Evolutionary conservation across 2,113 vertebrate genomes (phyloP).

Genomic region (Aix galericulata): DNA sequence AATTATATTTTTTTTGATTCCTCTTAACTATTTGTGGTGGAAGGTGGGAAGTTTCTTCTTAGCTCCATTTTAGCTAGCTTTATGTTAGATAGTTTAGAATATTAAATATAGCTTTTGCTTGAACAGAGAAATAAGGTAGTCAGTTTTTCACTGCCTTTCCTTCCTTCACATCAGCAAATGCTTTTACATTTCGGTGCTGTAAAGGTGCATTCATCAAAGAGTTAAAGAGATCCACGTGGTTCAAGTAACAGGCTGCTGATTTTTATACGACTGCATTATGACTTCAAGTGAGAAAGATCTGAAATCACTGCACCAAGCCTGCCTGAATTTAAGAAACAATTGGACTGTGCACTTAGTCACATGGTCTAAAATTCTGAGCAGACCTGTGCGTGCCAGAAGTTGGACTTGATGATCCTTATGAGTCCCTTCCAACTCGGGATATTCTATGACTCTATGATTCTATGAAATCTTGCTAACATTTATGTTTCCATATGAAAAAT

Average conservation of each 20-base stretch:
- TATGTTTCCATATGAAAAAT: background rate
- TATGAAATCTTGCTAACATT: background rate
- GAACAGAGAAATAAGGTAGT: background rate
- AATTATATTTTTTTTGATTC: background rate
- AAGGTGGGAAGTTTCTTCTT: background rate
- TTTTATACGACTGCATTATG: background rate
- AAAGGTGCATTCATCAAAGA: background rate
- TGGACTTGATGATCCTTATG: too few relatives aligned
- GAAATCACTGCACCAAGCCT: background rate
- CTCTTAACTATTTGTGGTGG: rapidly evolving
- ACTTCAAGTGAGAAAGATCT: background rate
- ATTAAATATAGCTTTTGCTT: background rate
- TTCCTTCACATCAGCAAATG: background rate
- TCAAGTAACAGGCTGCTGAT: background rate
- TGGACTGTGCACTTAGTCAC: too few relatives aligned
- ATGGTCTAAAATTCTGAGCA: too few relatives aligned
- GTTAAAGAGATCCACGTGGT: background rate
- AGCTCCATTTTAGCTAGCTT: background rate
- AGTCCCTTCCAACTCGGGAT: too few relatives aligned
- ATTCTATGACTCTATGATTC: too few relatives aligned
- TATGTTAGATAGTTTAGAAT: background rate
- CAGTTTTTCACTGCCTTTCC: background rate
- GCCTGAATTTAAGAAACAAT: too few relatives aligned
- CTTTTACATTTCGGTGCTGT: background rate
- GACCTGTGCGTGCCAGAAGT: too few relatives aligned